Evolutionary conservation across 2,797 vertebrate species (phyloP).

Genomic region (Tragopan temminckii): DNA sequence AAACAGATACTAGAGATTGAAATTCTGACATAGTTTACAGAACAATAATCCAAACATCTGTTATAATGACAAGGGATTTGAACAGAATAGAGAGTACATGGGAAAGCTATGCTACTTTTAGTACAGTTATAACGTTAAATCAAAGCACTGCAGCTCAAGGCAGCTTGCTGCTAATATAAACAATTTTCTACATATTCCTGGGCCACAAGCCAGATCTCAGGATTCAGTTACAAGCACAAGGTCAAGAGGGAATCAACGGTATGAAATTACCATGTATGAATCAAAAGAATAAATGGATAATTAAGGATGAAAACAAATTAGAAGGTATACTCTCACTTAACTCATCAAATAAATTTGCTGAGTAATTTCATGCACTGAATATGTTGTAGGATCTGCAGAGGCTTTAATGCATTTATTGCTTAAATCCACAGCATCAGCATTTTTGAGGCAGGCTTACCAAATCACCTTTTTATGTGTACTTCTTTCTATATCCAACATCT

Average conservation of each 20-base stretch:
- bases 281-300: conserved; percentile 92
- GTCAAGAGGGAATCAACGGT: conserved; percentile 91
- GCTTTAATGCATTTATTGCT: conserved; percentile 75
- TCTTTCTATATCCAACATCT: conserved; percentile 65
- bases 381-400: conserved; percentile 58
- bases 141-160: conserved; percentile 88
- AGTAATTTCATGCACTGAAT: conserved; percentile 73
- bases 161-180: conserved; percentile 94
- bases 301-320: conserved; percentile 86
- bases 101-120: conserved; percentile 92
- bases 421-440: conserved; percentile 59
- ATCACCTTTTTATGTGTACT: conserved; percentile 59
- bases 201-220: conserved; percentile 86
- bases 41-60: conserved; percentile 97
- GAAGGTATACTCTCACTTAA: conserved; percentile 81
- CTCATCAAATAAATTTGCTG: conserved; percentile 85
- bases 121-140: conserved; percentile 90
- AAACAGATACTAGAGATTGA: conserved; percentile 93
- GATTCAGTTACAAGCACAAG: conserved; percentile 87
- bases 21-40: conserved; percentile 95
- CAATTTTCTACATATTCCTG: conserved; percentile 91
- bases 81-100: conserved; percentile 88
- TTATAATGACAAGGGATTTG: conserved; percentile 94
- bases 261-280: conserved; percentile 89
- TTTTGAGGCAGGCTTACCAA: conserved; percentile 57